Percentiles rank a stretch among this genome's conserved stretches.
These are phyloP conservation scores for Syndactyla subalaris DNA, from an alignment of 2,797 vertebrate genomes.

Conservation along the genomic window DNA sequence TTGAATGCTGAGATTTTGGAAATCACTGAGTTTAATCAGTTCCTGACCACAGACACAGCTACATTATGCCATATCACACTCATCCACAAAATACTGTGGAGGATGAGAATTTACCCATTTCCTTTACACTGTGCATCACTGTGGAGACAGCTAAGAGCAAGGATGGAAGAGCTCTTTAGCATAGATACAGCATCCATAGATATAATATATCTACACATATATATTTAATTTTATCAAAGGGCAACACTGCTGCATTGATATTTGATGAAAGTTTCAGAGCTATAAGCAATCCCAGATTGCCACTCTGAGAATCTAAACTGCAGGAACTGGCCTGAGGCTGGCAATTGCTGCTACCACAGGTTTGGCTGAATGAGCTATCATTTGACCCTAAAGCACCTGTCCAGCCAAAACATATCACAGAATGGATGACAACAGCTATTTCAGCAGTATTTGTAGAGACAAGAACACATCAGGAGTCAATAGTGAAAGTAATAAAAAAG, in stretches of 20 bases:
- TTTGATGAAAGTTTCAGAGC: background rate
- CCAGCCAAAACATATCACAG: conserved; percentile 45
- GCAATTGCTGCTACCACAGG: background rate
- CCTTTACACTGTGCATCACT: background rate
- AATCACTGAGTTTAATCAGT: background rate
- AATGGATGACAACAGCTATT: conserved; percentile 50
- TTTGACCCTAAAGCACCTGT: conserved; percentile 56
- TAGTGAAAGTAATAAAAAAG: conserved; percentile 50
- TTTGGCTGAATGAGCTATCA: conserved; percentile 51
- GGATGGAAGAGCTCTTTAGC: background rate
- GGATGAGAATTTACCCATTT: background rate
- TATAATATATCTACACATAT: background rate
- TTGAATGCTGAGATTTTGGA: background rate
- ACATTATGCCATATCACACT: background rate
- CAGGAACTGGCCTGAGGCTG: background rate
- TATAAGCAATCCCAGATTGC: background rate
- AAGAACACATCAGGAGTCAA: conserved; percentile 29
- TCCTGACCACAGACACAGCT: background rate
- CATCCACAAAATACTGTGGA: background rate
- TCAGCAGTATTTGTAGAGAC: conserved; percentile 53
- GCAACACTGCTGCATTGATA: background rate
- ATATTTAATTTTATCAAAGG: background rate
- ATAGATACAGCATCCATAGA: background rate
- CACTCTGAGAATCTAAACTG: background rate
- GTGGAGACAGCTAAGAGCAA: background rate